Evolutionary conservation across 2,888 invertebrate genomes (phyloP).

Genomic region (Eudasyphora cyanicolor): DNA sequence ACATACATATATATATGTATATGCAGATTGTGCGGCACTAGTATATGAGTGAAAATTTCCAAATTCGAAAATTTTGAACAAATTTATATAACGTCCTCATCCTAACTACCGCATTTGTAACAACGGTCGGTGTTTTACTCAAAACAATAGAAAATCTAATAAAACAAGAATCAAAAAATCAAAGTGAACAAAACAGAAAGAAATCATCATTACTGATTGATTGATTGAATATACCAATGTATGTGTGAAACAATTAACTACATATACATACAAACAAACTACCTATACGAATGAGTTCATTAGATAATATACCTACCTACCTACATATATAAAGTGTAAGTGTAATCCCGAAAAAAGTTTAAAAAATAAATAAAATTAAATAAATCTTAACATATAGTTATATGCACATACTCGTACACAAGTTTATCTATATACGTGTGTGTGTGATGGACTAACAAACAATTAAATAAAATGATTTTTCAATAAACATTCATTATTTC

Average conservation of each 20-base stretch:
- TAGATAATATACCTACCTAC: conserved; percentile 56
- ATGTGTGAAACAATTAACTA: no score
- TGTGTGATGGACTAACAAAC: conserved; percentile 1
- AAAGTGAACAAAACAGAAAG: no score
- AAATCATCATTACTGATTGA: no score
- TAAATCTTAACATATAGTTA: background rate
- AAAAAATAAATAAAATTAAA: conserved; percentile 18
- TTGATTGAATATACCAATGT: background rate
- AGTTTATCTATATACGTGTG: background rate
- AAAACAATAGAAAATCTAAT: conserved; percentile 12
- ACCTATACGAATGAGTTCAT: conserved; percentile 33
- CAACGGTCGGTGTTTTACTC: conserved; percentile 45
- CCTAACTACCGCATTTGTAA: conserved; percentile 17
- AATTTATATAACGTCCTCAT: conserved; percentile 66
- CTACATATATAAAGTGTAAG: conserved; percentile 57
- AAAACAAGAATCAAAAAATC: conserved; percentile 11
- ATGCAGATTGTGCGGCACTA: background rate
- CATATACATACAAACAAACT: background rate
- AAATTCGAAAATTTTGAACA: conserved; percentile 47
- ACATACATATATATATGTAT: conserved; percentile 23
- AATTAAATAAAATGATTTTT: conserved; percentile 21
- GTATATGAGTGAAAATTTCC: conserved; percentile 44
- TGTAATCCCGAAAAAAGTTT: conserved; percentile 31
- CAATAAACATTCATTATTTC: conserved; percentile 38
- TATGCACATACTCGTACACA: background rate